phyloP scores from a whole-genome alignment of 2,797 vertebrate genomes.

The Spinus pinus region DNA sequence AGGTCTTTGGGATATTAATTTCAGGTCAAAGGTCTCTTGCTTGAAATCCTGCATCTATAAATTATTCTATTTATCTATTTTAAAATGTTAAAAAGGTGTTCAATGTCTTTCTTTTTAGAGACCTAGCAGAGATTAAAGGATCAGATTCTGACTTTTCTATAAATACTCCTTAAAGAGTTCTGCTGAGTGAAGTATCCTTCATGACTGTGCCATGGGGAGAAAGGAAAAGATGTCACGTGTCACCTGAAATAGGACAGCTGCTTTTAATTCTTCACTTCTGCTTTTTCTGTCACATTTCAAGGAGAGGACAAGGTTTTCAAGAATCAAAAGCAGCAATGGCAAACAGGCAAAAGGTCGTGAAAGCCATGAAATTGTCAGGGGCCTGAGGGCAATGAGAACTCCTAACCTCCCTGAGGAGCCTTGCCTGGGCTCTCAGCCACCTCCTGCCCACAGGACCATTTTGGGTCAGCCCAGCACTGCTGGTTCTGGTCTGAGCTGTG shows the following conservation, averaged over 20 bases:
- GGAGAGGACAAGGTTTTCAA: neutral
- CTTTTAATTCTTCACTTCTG: neutral
- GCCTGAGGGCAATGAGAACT: neutral
- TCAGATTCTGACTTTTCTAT: neutral
- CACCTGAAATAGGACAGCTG: neutral
- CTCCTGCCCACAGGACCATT: neutral
- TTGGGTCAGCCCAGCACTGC: neutral
- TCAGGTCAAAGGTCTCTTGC: neutral
- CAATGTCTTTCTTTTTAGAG: neutral
- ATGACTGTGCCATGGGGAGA: neutral
- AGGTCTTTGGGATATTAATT: neutral
- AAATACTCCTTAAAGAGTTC: neutral
- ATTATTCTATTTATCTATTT: neutral
- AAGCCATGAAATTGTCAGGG: neutral
- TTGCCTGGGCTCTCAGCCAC: accelerated
- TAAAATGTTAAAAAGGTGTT: neutral
- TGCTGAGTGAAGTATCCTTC: neutral
- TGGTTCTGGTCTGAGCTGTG: neutral
- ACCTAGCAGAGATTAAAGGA: neutral
- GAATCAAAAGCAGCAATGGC: neutral
- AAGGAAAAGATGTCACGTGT: neutral
- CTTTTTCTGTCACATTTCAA: neutral
- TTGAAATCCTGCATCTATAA: neutral
- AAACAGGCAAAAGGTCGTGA: neutral
- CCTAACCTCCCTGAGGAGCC: neutral